Percentiles rank a stretch among this genome's conserved stretches.
Conservation (phyloP, 2,888 invertebrate species). For the Caenorhabditis parvicauda region DNA sequence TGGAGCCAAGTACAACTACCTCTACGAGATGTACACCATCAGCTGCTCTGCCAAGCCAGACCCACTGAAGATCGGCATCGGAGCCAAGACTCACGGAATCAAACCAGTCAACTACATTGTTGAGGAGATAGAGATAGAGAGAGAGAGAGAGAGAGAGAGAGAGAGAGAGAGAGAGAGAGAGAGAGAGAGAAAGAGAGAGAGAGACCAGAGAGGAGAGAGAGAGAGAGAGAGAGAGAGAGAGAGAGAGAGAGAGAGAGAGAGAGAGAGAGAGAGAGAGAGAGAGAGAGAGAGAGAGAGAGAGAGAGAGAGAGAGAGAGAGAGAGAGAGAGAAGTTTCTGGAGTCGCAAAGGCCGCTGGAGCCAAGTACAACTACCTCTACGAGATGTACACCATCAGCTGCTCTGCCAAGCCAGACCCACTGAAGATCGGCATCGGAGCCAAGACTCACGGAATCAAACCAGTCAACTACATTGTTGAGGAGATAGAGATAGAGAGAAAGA, state of each 20-base stretch:
- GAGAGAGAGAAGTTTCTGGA: constrained; percentile 13
- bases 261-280: neutral
- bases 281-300: constrained; percentile 4
- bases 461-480: constrained; percentile 22
- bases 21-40: constrained; percentile 11
- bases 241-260: neutral
- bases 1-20: constrained; percentile 17
- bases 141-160: neutral
- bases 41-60: constrained; percentile 27
- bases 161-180: constrained; percentile 6
- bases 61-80: constrained; percentile 17
- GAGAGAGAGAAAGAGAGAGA: neutral
- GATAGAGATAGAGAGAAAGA: no score
- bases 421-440: constrained; percentile 18
- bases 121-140: constrained; percentile 8
- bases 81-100: constrained; percentile 17
- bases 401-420: constrained; percentile 21
- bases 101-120: constrained; percentile 24
- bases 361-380: constrained; percentile 6
- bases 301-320: neutral
- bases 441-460: constrained; percentile 16
- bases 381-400: constrained; percentile 21
- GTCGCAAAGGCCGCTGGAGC: constrained; percentile 28
- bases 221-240: neutral
- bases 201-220: neutral